Evolutionary conservation across 2,797 vertebrate species (phyloP).

Genomic region (Bufotes viridis): DNA sequence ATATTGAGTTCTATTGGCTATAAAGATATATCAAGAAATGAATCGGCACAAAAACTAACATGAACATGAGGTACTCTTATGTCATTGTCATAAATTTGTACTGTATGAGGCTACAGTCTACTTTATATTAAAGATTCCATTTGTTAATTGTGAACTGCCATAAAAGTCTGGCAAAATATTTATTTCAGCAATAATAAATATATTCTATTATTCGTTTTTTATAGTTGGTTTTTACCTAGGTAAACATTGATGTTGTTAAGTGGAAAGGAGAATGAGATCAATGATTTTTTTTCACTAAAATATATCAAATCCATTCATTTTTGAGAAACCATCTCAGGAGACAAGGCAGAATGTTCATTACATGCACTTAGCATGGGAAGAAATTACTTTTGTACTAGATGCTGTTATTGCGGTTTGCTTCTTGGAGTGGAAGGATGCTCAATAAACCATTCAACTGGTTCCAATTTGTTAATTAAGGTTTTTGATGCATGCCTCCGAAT

Average conservation of each 20-base stretch:
- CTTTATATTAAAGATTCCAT: too few relatives aligned
- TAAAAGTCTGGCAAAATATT: background rate
- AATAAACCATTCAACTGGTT: conserved; percentile 62
- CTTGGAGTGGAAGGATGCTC: conserved; percentile 58
- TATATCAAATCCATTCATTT: conserved; percentile 7
- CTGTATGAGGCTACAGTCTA: too few relatives aligned
- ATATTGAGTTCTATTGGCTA: too few relatives aligned
- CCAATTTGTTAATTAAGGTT: conserved; percentile 60
- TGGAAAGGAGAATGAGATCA: conserved; percentile 12
- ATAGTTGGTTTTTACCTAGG: background rate
- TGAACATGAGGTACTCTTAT: too few relatives aligned
- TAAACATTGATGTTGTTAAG: conserved; percentile 18
- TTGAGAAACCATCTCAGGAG: conserved; percentile 26
- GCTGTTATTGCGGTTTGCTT: conserved; percentile 45
- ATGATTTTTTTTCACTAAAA: conserved; percentile 15
- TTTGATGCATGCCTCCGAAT: conserved; percentile 46
- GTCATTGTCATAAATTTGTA: too few relatives aligned
- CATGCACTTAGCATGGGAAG: conserved; percentile 38
- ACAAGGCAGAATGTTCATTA: conserved; percentile 44
- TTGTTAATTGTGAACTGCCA: background rate
- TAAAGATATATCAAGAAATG: too few relatives aligned
- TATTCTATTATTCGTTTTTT: background rate
- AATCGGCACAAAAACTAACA: too few relatives aligned
- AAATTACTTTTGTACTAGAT: conserved; percentile 45
- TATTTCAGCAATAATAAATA: background rate